These are phyloP conservation scores for Drosophila infuscata DNA, from an alignment of 2,888 invertebrate genomes.

Conservation along the genomic window DNA sequence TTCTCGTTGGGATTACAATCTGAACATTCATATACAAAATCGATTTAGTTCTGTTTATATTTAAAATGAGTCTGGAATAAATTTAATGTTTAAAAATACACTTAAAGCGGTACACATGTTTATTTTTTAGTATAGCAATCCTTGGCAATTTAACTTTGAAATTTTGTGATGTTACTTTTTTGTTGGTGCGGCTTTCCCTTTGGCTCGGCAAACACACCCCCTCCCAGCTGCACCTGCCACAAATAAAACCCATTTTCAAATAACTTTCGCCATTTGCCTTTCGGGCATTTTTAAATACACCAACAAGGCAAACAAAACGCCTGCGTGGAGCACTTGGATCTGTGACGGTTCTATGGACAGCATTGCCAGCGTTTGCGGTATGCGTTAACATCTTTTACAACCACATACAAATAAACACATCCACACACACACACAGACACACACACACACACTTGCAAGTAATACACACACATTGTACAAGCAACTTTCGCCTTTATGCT, in stretches of 20 bases:
- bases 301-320: constrained; percentile 29
- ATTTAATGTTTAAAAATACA: neutral
- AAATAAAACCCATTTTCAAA: constrained; percentile 51
- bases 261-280: constrained; percentile 52
- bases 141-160: constrained; percentile 37
- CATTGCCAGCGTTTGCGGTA: constrained; percentile 11
- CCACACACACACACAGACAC: neutral
- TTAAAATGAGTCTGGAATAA: neutral
- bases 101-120: constrained; percentile 5
- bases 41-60: neutral
- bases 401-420: neutral
- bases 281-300: constrained; percentile 68
- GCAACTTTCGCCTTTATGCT: constrained; percentile 51
- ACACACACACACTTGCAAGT: neutral
- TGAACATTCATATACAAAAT: neutral
- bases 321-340: constrained; percentile 34
- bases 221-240: constrained; percentile 22
- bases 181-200: neutral
- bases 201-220: neutral
- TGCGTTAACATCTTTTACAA: constrained; percentile 34
- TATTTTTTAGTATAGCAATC: constrained; percentile 2
- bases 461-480: constrained; percentile 7
- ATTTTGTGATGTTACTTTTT: constrained; percentile 15
- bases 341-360: constrained; percentile 15
- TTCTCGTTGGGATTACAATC: neutral